Evolutionary conservation across 2,113 vertebrate genomes (phyloP), one percentile per base, ranked within the genome.

Genomic region (Siphamia tubifer): DNA sequence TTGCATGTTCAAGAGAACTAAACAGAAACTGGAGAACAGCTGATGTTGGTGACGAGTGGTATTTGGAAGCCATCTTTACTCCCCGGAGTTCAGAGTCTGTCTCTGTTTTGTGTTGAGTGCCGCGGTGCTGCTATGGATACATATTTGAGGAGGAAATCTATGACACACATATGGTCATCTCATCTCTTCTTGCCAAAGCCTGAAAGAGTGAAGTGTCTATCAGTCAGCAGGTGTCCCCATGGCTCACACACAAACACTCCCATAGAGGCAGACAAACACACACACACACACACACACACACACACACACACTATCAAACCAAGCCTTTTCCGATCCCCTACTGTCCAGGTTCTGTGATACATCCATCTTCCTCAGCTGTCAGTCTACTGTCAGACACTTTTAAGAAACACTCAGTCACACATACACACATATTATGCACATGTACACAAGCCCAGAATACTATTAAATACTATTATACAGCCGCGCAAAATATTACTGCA

Each of bases 361-460:
- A 90, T 90, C 82, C 78, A 89, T 90, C 89, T 87, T 90, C 81
- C 25, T 90, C 85, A 89, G 16, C 25, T 86, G 89, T 87, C 89
- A 85, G 21, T 63, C 54, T 23, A 56, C 66, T 76, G 83, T 82
- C 83, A 89, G 17, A 74, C 42, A 11, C 16, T 62, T 62, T 81
- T 70, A 69, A 43, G 58, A 73, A 65, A 68, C 67, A 70, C 40
- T 60, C 67, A 40, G 20, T 8, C 71, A 48, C 47, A 40, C 34
- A 8, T 47, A 48, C 8, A 35, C 30, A 53, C 20, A 36, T 19
- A 27, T 51, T 5, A 38, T 36, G 32, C 32, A 32, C 69, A 74
- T 19, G 39, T 44, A 43, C 21, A 49, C 62, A 19, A 15, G 25
- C 11, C 45, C 30, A 48, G 30, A n/a, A n/a, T n/a, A n/a, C n/a